Conservation (phyloP, 2,113 vertebrate species). For the Microtus pennsylvanicus region DNA sequence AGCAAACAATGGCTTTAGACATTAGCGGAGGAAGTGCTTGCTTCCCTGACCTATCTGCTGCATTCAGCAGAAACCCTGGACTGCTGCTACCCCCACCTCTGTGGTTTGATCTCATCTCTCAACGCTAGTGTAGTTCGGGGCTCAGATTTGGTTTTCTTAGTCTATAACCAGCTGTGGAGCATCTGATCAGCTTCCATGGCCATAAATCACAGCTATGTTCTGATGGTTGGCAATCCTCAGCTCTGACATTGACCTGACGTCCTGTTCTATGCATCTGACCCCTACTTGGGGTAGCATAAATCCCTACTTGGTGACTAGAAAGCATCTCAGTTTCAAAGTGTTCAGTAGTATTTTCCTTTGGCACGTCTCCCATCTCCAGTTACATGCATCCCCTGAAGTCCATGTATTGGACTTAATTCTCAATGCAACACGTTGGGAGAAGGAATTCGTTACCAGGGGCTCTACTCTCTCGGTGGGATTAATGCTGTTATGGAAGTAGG, state of each 20-base stretch:
- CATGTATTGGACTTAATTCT: neutral
- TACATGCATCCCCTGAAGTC: neutral
- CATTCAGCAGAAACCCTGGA: neutral
- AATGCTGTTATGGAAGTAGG: neutral
- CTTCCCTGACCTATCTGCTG: neutral
- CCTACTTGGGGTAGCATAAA: neutral
- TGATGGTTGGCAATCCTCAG: neutral
- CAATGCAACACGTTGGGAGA: neutral
- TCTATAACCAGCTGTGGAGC: neutral
- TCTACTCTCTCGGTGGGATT: neutral
- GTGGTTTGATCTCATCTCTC: neutral
- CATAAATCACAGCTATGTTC: neutral
- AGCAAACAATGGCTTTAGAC: slow-evolving; percentile 12
- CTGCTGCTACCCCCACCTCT: rapidly evolving
- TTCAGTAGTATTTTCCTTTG: neutral
- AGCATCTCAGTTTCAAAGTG: neutral
- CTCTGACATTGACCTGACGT: neutral
- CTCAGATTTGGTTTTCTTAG: neutral
- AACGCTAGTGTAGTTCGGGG: neutral
- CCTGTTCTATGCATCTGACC: neutral
- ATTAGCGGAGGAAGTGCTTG: neutral
- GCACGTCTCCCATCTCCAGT: neutral
- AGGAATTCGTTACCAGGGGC: neutral
- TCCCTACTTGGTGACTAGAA: neutral
- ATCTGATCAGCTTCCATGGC: neutral